Evolutionary conservation across 2,113 vertebrate species (phyloP).

Genomic region (Spilogale gracilis): DNA sequence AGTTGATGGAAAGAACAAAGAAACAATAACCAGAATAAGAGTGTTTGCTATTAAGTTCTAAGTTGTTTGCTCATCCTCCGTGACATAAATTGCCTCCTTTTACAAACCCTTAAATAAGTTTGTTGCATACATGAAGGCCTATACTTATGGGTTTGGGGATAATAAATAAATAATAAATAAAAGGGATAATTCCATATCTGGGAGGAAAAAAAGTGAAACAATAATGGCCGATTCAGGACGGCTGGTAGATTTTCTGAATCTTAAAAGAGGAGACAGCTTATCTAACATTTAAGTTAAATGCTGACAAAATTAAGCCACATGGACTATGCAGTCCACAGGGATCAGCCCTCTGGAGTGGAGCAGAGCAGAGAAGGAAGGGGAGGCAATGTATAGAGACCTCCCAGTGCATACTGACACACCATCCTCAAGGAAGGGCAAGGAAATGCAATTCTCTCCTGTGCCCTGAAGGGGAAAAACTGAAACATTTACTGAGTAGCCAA

Average conservation of each 20-base stretch:
- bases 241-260: neutral
- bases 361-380: neutral
- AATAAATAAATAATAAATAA: neutral
- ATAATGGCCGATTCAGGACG: neutral
- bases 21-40: neutral
- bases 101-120: neutral
- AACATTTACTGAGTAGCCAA: neutral
- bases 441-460: neutral
- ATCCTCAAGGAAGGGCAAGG: neutral
- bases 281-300: neutral
- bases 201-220: neutral
- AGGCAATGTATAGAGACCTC: neutral
- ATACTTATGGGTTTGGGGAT: neutral
- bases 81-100: neutral
- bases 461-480: neutral
- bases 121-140: neutral
- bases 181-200: neutral
- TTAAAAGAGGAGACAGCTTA: neutral
- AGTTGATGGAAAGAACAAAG: neutral
- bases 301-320: conserved; percentile 13
- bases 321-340: neutral
- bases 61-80: neutral
- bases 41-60: neutral
- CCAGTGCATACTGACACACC: neutral
- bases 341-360: neutral